Evolutionary conservation across 2,113 vertebrate genomes (phyloP).

Genomic region (Eretmochelys imbricata): DNA sequence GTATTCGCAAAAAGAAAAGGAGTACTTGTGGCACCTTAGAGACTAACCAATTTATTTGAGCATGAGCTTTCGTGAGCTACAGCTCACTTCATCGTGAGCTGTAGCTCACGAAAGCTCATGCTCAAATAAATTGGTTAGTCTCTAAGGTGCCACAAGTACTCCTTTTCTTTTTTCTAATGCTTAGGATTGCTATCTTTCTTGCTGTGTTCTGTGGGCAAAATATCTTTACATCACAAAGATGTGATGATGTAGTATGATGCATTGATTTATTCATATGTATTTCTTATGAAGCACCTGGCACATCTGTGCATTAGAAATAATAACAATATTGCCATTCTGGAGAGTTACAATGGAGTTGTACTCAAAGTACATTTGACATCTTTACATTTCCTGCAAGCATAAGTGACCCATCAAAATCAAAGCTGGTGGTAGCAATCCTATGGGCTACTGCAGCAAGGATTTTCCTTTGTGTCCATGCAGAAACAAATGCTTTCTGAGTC

Average conservation of each 20-base stretch:
- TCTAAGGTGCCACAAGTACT: too few relatives aligned
- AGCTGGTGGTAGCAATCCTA: neutral
- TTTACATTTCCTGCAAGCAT: fast-evolving
- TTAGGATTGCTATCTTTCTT: neutral
- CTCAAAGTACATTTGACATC: fast-evolving
- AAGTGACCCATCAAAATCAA: neutral
- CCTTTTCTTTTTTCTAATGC: neutral
- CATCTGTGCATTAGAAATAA: neutral
- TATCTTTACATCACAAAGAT: neutral
- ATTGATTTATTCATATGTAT: neutral
- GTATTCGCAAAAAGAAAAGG: too few relatives aligned
- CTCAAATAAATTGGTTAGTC: too few relatives aligned
- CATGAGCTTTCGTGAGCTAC: too few relatives aligned
- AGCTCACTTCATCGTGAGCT: too few relatives aligned
- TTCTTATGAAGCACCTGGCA: neutral
- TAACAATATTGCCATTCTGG: fast-evolving
- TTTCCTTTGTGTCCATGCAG: fast-evolving
- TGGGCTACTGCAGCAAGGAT: fast-evolving
- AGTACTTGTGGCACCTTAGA: too few relatives aligned
- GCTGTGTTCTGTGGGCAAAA: neutral
- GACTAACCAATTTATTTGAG: too few relatives aligned
- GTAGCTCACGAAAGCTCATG: too few relatives aligned
- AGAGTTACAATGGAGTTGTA: fast-evolving
- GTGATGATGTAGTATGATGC: neutral
- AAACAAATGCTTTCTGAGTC: fast-evolving